Evolutionary conservation across 2,113 vertebrate genomes (phyloP), one percentile per base, ranked within the genome.

Genomic region (Plecturocebus donacophilus): DNA sequence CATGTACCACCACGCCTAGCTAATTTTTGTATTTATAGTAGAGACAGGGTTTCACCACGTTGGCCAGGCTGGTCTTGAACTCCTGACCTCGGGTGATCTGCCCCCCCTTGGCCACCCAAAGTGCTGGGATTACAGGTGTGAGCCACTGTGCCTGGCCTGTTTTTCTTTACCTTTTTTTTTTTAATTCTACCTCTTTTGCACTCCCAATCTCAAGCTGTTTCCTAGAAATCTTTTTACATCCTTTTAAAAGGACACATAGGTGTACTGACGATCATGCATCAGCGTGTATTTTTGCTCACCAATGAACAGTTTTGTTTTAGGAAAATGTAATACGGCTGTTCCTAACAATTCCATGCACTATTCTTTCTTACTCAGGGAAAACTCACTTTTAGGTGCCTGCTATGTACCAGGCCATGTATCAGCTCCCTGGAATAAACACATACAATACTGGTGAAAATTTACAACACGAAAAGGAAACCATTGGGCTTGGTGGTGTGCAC

Each of bases 311-410:
- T 71, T 49, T 38, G 30, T 68, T 94, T 94, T 25, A 38, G 23
- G 49, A 58, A 56, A 88, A 5, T 64, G 30, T 12, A 56, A 71
- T 66, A 64, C 73, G 56, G 14, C 52, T 45, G 40, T 35, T 77
- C 30, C 13, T 21, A n/a, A 9, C 12, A 66, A 27, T 49, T 45
- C 3, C 5, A 61, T 0, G 6, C 38, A 17, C 13, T 9, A 4
- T 1, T 30, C 30, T 82, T 88, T 45, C 7, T 47, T 17, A 8
- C 8, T 17, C 42, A 54, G 27, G 27, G 91, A 38, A 66, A 38
- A 77, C 1, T 32, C 14, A 7, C 42, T 6, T 75, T 20, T 25
- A 16, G 38, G 23, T 27, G 47, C 12, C 16, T 17, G n/a, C 10
- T 35, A 8, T 40, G 0, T 58, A 13, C 19, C n/a, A 52, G 30